Percentiles rank a stretch among this genome's conserved stretches.
Conservation (phyloP, 2,888 invertebrate species). For the Lochmaea crataegi region DNA sequence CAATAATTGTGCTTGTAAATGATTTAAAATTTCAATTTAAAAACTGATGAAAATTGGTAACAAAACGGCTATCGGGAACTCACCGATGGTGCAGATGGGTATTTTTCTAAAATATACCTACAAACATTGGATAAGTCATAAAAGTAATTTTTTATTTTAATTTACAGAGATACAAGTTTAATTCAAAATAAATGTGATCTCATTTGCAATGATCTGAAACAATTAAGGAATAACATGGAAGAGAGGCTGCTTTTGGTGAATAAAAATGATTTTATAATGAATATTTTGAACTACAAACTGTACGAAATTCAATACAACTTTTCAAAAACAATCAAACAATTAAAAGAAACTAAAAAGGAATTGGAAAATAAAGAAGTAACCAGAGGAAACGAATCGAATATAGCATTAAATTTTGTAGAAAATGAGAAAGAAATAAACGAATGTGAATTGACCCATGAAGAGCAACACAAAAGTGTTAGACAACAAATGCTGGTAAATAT, state of each 20-base stretch:
- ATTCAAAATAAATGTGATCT: constrained; percentile 49
- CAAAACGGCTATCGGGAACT: too few relatives aligned
- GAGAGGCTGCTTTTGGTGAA: constrained; percentile 49
- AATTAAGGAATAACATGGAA: constrained; percentile 43
- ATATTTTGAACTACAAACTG: constrained; percentile 55
- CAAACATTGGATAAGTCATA: too few relatives aligned
- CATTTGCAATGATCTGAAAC: constrained; percentile 44
- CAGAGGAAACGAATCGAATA: constrained; percentile 42
- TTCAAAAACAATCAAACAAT: constrained; percentile 50
- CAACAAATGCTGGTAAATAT: constrained; percentile 46
- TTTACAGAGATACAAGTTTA: constrained; percentile 36
- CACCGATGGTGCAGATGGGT: not conserved
- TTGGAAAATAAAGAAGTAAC: constrained; percentile 39
- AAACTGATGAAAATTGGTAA: too few relatives aligned
- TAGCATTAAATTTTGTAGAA: constrained; percentile 49
- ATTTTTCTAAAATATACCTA: not conserved
- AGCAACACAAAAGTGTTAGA: constrained; percentile 50
- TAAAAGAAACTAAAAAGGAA: constrained; percentile 49
- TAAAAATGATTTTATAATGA: constrained; percentile 55
- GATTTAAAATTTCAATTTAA: too few relatives aligned
- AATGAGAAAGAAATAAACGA: constrained; percentile 54
- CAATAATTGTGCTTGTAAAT: too few relatives aligned
- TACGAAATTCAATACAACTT: constrained; percentile 55
- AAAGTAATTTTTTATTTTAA: not conserved
- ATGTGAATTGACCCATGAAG: constrained; percentile 51